These are phyloP conservation scores for Pemphigus obesinymphae DNA, from an alignment of 1,140 invertebrate genomes.

Conservation along the genomic window DNA sequence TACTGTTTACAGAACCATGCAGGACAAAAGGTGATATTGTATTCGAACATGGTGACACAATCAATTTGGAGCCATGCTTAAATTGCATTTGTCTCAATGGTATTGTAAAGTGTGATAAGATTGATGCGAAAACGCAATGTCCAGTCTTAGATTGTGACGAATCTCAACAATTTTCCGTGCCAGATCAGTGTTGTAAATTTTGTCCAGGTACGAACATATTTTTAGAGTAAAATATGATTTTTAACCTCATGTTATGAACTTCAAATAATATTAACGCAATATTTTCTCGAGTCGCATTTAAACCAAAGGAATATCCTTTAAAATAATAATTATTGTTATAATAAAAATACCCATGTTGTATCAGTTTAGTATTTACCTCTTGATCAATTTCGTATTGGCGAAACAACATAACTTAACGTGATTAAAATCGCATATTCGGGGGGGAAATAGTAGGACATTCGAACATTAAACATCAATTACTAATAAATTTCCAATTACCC, in stretches of 20 bases:
- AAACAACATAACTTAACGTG: no score
- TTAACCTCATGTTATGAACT: not conserved
- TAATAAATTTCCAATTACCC: no score
- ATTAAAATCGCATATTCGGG: no score
- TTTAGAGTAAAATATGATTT: no score
- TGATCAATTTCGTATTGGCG: no score
- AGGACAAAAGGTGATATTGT: slow-evolving; percentile 66
- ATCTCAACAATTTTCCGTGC: slow-evolving; percentile 70
- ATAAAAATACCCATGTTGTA: no score
- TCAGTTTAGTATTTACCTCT: no score
- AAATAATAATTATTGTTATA: no score
- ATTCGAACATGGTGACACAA: slow-evolving; percentile 73
- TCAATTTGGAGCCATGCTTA: slow-evolving; percentile 66
- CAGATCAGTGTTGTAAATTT: slow-evolving; percentile 84
- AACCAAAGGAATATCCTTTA: no score
- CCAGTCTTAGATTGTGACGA: slow-evolving; percentile 73
- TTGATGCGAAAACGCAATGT: slow-evolving; percentile 70
- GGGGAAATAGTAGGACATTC: no score
- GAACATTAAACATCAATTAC: no score
- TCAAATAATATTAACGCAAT: not conserved
- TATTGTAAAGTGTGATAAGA: slow-evolving; percentile 68
- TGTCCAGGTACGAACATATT: slow-evolving; percentile 67
- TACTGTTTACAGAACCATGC: slow-evolving; percentile 65
- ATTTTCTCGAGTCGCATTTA: not conserved
- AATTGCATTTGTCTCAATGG: slow-evolving; percentile 75